A percentile compares a stretch with the other conserved stretches of the same genome.
Conservation (phyloP, 2,797 vertebrate genomes). For the Glossophaga mutica region DNA sequence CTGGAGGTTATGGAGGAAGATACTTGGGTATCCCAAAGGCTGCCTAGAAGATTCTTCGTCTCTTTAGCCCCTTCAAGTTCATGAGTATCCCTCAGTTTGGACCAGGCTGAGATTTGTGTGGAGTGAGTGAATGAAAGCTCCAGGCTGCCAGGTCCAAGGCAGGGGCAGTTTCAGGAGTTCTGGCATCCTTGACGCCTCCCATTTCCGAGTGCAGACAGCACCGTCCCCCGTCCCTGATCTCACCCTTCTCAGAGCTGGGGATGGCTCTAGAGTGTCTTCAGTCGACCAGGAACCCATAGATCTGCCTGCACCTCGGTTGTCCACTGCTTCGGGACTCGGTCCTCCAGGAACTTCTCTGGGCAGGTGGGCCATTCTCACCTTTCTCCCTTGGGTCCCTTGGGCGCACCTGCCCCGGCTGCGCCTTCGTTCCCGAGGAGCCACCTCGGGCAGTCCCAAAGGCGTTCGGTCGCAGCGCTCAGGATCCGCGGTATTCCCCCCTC, state of each 20-base stretch:
- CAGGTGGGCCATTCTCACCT: not conserved
- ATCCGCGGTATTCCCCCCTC: not conserved
- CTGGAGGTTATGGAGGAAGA: not conserved
- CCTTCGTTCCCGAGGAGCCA: conserved; percentile 61
- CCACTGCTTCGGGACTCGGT: not conserved
- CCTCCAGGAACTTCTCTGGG: not conserved
- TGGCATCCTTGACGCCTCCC: not conserved
- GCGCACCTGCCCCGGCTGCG: conserved; percentile 36
- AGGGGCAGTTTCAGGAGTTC: not conserved
- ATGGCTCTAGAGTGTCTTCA: not conserved
- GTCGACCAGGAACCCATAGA: not conserved
- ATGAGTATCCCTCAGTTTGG: not conserved
- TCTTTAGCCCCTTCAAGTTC: not conserved
- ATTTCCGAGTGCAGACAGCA: not conserved
- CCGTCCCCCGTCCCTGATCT: not conserved
- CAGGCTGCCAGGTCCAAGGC: not conserved
- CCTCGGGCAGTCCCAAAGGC: not conserved
- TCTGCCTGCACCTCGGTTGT: not conserved
- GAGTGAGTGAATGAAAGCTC: not conserved
- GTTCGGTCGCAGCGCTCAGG: not conserved
- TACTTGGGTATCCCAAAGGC: not conserved
- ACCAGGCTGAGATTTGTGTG: not conserved
- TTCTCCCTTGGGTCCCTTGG: not conserved
- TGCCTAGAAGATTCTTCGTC: not conserved
- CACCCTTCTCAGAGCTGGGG: not conserved